phyloP scores from a whole-genome alignment of 2,888 invertebrate genomes.

The Lasioglossum zephyrum region DNA sequence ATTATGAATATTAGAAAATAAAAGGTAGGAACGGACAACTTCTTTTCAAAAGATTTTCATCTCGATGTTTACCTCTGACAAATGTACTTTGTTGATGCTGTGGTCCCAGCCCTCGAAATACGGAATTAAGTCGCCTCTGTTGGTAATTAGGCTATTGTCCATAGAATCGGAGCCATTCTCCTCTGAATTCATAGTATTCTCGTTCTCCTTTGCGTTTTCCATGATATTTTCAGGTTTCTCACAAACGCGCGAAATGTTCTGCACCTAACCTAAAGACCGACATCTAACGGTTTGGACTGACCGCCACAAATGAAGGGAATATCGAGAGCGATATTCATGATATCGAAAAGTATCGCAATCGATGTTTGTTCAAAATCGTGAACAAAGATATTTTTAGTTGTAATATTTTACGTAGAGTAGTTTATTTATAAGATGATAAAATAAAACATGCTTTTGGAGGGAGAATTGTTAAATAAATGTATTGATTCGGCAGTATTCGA shows the following conservation, averaged over 20 bases:
- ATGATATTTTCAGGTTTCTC: background rate
- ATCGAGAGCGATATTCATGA: conserved; percentile 44
- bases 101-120: conserved; percentile 57
- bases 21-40: too few relatives aligned
- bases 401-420: background rate
- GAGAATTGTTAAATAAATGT: background rate
- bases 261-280: conserved; percentile 32
- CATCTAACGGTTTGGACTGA: conserved; percentile 35
- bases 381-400: background rate
- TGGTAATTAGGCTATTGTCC: conserved; percentile 17
- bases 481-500: background rate
- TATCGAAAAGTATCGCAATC: conserved; percentile 20
- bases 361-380: conserved; percentile 16
- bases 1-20: too few relatives aligned
- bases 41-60: too few relatives aligned
- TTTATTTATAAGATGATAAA: background rate
- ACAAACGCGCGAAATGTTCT: background rate
- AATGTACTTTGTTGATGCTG: conserved; percentile 47
- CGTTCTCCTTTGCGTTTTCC: background rate
- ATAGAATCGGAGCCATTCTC: background rate
- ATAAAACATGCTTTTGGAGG: background rate
- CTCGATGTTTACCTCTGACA: conserved; percentile 47
- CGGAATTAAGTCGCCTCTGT: conserved; percentile 35
- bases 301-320: conserved; percentile 48
- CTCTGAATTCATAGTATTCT: background rate